Evolutionary conservation across 2,888 invertebrate species (phyloP), one percentile per base, ranked within the genome.

Genomic region (Elysia crispata): DNA sequence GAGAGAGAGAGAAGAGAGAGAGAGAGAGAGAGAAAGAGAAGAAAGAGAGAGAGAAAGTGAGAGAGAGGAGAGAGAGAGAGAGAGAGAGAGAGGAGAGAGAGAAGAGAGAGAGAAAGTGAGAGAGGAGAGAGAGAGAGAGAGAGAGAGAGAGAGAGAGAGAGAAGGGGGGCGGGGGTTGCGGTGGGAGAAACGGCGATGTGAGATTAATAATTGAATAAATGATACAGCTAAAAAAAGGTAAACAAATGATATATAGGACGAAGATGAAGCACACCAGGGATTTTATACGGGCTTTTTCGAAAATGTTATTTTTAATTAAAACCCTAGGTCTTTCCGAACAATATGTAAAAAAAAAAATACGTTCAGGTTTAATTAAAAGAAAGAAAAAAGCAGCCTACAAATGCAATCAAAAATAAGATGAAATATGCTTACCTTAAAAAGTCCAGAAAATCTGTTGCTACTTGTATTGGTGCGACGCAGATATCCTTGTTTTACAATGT

Each of bases 401-500:
- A n/a, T n/a, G n/a, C n/a, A n/a, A n/a, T n/a, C n/a, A n/a, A n/a
- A n/a, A n/a, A n/a, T n/a, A n/a, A n/a, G n/a, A n/a, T n/a, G n/a
- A n/a, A n/a, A n/a, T n/a, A n/a, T 5, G 77, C 84, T 80, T 66
- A 84, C 84, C 60, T 76, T 76, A 25, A 82, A 77, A 15, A 83
- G 62, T 11, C 77, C 77, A 13, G 82, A 81, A 28, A 83, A 57
- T 28, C 82, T 76, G 50, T 74, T 80, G 13, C 77, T 73, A 18
- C 76, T 69, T 18, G 70, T 31, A n/a, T 60, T 85, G 33, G 87
- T 86, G 77, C 88, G 90, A 79, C 89, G 89, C 64, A 91, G 83
- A 75, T 90, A 90, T 18, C 90, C 90, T 77, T 89, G 90, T 76
- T 90, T 90, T 28, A 90, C 84, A 20, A 90, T 83, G 76, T 87